These are phyloP conservation scores for Heteromormyrus szaboi DNA, from an alignment of 2,797 vertebrate genomes.

Conservation along the genomic window DNA sequence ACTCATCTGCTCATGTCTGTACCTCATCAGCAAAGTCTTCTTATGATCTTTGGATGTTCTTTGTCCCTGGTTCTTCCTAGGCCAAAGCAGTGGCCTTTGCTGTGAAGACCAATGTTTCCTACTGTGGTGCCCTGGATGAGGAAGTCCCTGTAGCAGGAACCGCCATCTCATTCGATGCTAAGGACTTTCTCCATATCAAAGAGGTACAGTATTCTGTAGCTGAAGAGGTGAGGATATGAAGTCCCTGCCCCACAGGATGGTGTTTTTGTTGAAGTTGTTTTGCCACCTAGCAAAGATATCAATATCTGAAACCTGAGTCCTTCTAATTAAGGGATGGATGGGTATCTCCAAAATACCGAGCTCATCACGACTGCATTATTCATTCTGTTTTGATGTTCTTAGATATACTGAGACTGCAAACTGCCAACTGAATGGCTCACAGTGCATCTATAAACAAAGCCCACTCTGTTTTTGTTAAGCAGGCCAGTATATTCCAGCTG, in stretches of 20 bases:
- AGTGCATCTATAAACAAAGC: neutral
- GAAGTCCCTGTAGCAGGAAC: conserved; percentile 90
- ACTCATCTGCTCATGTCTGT: conserved; percentile 20
- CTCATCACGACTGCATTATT: neutral
- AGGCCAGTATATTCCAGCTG: neutral
- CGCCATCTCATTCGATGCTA: conserved; percentile 92
- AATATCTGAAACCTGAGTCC: neutral
- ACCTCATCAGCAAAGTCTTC: neutral
- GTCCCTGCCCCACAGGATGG: neutral
- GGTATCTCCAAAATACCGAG: neutral
- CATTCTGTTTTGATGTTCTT: neutral
- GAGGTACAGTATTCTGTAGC: conserved; percentile 66
- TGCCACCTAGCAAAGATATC: neutral
- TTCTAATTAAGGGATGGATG: neutral
- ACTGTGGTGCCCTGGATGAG: conserved; percentile 91
- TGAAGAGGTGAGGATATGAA: neutral
- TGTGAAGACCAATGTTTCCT: conserved; percentile 93
- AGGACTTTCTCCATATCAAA: conserved; percentile 99
- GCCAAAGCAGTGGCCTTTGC: conserved; percentile 92
- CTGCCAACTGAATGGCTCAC: neutral
- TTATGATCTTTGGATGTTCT: neutral
- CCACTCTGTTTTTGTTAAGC: neutral
- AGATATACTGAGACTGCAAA: neutral
- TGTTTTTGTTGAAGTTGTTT: neutral
- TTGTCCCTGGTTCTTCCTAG: conserved; percentile 45